A percentile compares a stretch with the other conserved stretches of the same genome.
Conservation (phyloP, 2,888 invertebrate species). For the Branchipolynoe longqiensis region DNA sequence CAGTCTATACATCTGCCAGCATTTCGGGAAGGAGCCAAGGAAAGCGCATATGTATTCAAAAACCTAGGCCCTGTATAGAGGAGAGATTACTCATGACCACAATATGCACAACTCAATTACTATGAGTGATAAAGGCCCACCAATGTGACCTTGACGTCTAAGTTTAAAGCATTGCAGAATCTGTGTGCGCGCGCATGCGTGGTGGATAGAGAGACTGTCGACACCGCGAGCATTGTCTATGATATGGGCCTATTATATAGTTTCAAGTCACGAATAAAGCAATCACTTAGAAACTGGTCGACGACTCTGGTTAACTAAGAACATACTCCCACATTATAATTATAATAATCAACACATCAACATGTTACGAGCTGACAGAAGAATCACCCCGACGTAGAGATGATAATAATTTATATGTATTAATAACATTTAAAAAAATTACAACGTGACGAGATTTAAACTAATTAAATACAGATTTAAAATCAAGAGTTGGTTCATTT, state of each 20-base stretch:
- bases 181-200: no score
- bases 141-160: neutral
- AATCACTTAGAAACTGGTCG: neutral
- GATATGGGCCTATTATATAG: no score
- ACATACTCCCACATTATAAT: slow-evolving; percentile 33
- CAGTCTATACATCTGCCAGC: slow-evolving; percentile 31
- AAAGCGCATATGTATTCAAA: neutral
- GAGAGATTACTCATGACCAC: neutral
- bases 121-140: neutral
- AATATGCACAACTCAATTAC: neutral
- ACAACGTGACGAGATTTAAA: no score
- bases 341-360: slow-evolving; percentile 11
- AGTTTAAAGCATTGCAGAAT: no score
- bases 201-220: neutral
- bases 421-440: no score
- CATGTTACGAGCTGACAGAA: slow-evolving; percentile 13
- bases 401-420: no score
- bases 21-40: neutral
- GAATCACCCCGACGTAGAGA: slow-evolving; percentile 5
- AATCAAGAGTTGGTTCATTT: slow-evolving; percentile 14
- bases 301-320: slow-evolving; percentile 31
- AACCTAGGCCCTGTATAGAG: neutral
- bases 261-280: neutral
- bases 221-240: neutral
- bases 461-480: no score